These are phyloP conservation scores for Pithys albifrons DNA, from an alignment of 2,113 vertebrate genomes.

Conservation along the genomic window DNA sequence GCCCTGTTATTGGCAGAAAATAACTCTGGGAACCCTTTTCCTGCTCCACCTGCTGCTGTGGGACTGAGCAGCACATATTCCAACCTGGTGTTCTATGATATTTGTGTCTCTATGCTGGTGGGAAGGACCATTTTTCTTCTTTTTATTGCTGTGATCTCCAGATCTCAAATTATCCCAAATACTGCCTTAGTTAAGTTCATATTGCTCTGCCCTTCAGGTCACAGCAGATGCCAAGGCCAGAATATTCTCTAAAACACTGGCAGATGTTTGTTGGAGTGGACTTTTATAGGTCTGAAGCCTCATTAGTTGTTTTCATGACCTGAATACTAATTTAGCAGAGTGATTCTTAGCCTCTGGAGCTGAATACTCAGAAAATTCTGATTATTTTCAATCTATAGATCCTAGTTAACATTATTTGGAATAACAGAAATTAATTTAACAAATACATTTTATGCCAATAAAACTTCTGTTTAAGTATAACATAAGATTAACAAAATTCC, in stretches of 20 bases:
- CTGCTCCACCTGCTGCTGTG: background rate
- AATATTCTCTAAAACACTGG: constrained; percentile 41
- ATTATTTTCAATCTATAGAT: background rate
- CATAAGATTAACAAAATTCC: constrained; percentile 1
- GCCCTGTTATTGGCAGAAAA: background rate
- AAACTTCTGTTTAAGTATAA: background rate
- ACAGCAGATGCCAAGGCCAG: constrained; percentile 24
- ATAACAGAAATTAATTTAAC: background rate
- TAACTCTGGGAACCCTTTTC: background rate
- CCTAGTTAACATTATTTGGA: background rate
- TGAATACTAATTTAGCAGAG: constrained; percentile 48
- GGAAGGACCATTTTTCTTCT: constrained; percentile 1
- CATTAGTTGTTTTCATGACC: constrained; percentile 62
- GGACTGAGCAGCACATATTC: background rate
- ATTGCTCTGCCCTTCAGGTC: constrained; percentile 53
- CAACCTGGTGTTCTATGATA: background rate
- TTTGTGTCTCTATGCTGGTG: background rate
- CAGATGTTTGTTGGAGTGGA: constrained; percentile 64
- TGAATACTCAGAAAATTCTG: background rate
- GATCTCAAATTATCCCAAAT: constrained; percentile 37
- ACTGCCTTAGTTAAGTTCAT: constrained; percentile 19
- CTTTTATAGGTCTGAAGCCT: constrained; percentile 66
- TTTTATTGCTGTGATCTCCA: background rate
- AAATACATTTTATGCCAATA: background rate
- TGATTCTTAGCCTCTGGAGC: background rate